Evolutionary conservation across 2,888 invertebrate species (phyloP).

Genomic region (Mimas tiliae): DNA sequence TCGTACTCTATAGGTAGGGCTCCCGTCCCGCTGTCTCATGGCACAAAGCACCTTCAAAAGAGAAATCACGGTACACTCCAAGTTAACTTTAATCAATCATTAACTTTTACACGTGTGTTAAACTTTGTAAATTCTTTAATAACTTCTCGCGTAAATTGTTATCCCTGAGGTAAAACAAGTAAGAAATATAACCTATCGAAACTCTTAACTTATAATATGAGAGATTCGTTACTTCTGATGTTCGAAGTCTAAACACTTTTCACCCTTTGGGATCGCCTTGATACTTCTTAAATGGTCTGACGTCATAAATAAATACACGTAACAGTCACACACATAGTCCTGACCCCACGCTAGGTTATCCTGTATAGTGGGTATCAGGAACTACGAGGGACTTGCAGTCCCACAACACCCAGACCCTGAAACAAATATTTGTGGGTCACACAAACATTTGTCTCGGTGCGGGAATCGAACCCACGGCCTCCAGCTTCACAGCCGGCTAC

Average conservation of each 20-base stretch:
- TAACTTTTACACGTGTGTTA: neutral
- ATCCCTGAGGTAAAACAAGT: conserved; percentile 16
- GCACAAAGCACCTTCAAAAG: neutral
- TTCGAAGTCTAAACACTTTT: neutral
- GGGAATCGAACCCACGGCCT: too few relatives aligned
- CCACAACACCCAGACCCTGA: too few relatives aligned
- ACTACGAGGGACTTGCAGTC: too few relatives aligned
- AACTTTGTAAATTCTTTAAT: conserved; percentile 16
- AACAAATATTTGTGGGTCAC: too few relatives aligned
- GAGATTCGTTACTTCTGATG: neutral
- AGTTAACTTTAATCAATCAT: conserved; percentile 9
- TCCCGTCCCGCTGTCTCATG: too few relatives aligned
- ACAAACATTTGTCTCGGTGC: too few relatives aligned
- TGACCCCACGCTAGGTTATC: too few relatives aligned
- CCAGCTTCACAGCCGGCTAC: too few relatives aligned
- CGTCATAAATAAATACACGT: too few relatives aligned
- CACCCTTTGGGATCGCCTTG: neutral
- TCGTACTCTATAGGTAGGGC: too few relatives aligned
- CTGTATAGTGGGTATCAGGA: too few relatives aligned
- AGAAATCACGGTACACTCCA: neutral
- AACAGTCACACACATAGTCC: too few relatives aligned
- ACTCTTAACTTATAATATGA: neutral
- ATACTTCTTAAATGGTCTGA: neutral
- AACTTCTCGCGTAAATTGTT: conserved; percentile 10
- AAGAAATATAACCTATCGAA: conserved; percentile 1